A percentile compares a stretch with the other conserved stretches of the same genome.
Evolutionary conservation across 1,140 invertebrate genomes (phyloP).

Genomic region (Linepithema humile): DNA sequence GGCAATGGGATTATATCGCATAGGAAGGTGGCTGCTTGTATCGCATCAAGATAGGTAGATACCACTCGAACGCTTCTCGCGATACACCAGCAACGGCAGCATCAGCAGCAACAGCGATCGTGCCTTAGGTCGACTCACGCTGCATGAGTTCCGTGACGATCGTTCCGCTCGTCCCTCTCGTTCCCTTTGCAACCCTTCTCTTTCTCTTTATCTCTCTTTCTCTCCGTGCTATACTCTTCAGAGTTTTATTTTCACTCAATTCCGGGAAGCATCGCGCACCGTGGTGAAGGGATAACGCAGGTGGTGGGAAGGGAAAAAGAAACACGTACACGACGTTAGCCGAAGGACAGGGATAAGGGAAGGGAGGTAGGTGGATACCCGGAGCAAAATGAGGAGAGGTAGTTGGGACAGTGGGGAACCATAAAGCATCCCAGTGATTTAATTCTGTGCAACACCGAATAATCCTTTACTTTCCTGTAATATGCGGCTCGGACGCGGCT

Average conservation of each 20-base stretch:
- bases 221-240: conserved; percentile 67
- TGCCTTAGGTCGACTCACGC: conserved; percentile 79
- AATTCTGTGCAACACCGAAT: conserved; percentile 65
- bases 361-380: conserved; percentile 40
- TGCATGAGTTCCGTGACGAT: conserved; percentile 83
- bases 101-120: conserved; percentile 72
- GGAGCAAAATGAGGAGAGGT: conserved; percentile 61
- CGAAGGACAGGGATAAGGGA: conserved; percentile 27
- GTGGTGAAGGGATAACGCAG: conserved; percentile 62
- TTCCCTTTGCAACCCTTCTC: conserved; percentile 66
- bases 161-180: conserved; percentile 64
- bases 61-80: conserved; percentile 69
- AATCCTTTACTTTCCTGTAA: conserved; percentile 57
- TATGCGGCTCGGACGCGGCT: conserved; percentile 16
- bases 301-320: conserved; percentile 53
- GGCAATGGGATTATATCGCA: conserved; percentile 82
- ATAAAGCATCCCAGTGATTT: conserved; percentile 71
- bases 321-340: conserved; percentile 53
- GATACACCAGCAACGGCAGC: conserved; percentile 64
- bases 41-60: conserved; percentile 82
- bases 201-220: conserved; percentile 37
- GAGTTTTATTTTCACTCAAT: conserved; percentile 78
- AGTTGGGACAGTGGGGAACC: conserved; percentile 49
- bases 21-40: conserved; percentile 79
- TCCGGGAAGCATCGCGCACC: conserved; percentile 73